Conservation (phyloP, 2,888 invertebrate species). For the Cephus spinipes region DNA sequence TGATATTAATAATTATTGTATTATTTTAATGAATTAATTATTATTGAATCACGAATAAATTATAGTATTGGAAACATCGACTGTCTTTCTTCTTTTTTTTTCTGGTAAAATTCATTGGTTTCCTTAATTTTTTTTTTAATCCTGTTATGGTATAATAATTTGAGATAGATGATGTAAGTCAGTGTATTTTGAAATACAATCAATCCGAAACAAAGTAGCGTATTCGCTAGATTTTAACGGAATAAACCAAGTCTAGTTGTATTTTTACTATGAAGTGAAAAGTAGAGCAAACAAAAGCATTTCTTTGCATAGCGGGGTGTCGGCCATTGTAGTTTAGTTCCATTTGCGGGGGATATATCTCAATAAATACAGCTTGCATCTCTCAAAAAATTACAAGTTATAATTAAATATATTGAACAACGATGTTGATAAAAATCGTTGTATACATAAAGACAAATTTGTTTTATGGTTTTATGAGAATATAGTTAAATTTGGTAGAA, state of each 20-base stretch:
- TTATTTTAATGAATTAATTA: conserved; percentile 44
- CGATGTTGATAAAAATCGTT: background rate
- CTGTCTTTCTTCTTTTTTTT: background rate
- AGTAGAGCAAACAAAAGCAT: background rate
- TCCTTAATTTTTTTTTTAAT: background rate
- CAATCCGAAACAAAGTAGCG: background rate
- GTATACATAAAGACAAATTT: background rate
- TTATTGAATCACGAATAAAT: conserved; percentile 51
- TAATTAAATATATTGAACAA: background rate
- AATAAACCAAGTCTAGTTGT: background rate
- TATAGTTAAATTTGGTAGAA: background rate
- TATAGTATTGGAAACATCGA: conserved; percentile 31
- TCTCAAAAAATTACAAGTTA: background rate
- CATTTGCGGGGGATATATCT: background rate
- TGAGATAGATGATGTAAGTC: background rate
- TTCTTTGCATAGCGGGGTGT: background rate
- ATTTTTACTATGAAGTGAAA: background rate
- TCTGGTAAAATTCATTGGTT: background rate
- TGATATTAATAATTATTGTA: conserved; percentile 38
- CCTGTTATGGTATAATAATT: background rate
- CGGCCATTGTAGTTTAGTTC: background rate
- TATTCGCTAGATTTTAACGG: background rate
- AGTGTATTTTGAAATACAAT: background rate
- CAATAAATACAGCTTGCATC: background rate
- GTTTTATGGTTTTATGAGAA: background rate